A percentile compares a stretch with the other conserved stretches of the same genome.
Conservation (phyloP, 1,140 invertebrate genomes). For the Mylabris phalerata region DNA sequence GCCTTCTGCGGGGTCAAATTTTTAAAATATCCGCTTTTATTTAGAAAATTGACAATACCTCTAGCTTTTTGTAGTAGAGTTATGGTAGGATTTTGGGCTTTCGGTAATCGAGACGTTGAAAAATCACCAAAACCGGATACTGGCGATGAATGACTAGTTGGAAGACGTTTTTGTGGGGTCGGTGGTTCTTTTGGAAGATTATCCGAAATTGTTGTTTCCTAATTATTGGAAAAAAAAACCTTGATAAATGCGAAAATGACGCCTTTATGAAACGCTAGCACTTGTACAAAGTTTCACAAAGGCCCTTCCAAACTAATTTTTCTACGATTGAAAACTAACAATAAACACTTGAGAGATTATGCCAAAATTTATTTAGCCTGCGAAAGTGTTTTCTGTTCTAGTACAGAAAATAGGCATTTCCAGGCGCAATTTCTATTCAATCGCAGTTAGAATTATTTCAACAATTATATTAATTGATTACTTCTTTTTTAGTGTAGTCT, state of each 20-base stretch:
- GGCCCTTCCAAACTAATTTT: no score
- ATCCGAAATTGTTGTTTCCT: background rate
- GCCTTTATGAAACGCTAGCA: no score
- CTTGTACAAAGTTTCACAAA: no score
- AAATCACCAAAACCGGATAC: slow-evolving; percentile 53
- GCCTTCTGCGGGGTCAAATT: slow-evolving; percentile 57
- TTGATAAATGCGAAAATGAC: no score
- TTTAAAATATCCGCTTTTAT: slow-evolving; percentile 17
- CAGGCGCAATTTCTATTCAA: no score
- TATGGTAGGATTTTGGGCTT: slow-evolving; percentile 80
- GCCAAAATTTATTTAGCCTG: no score
- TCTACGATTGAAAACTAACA: no score
- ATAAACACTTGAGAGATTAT: no score
- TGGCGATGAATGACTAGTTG: slow-evolving; percentile 59
- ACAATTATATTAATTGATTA: slow-evolving; percentile 10
- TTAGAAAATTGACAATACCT: slow-evolving; percentile 49
- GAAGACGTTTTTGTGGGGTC: slow-evolving; percentile 49
- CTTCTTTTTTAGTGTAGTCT: slow-evolving; percentile 35
- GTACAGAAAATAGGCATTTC: no score
- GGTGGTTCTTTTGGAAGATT: slow-evolving; percentile 28
- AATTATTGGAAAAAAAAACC: no score
- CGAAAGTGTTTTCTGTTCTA: no score
- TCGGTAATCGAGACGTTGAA: slow-evolving; percentile 52
- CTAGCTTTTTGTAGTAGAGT: slow-evolving; percentile 81
- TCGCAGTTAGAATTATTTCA: no score